Conservation (phyloP, 2,113 vertebrate genomes). For the Mastomys coucha region DNA sequence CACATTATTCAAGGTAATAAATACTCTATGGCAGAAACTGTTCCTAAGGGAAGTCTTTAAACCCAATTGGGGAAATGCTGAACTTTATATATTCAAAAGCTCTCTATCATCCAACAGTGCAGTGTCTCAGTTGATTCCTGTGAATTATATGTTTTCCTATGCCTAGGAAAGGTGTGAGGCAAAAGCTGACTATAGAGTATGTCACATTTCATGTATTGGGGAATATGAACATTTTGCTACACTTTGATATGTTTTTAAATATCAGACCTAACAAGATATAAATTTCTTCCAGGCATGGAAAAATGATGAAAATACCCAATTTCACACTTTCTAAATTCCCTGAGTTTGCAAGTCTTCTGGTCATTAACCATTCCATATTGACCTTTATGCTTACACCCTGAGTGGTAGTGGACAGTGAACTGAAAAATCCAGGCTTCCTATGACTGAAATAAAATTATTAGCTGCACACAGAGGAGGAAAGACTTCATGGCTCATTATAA, state of each 20-base stretch:
- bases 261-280: conserved; percentile 43
- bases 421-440: conserved; percentile 53
- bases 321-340: conserved; percentile 49
- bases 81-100: conserved; percentile 77
- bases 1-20: conserved; percentile 79
- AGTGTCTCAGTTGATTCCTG: conserved; percentile 37
- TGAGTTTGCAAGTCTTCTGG: conserved; percentile 57
- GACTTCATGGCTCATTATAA: neutral
- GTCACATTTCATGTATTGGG: conserved; percentile 29
- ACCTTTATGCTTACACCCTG: conserved; percentile 65
- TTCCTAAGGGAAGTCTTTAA: conserved; percentile 70
- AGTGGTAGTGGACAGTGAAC: conserved; percentile 60
- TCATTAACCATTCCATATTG: conserved; percentile 62
- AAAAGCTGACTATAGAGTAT: conserved; percentile 38
- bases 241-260: conserved; percentile 57
- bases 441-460: conserved; percentile 69
- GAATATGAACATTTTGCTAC: conserved; percentile 62
- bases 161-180: conserved; percentile 7
- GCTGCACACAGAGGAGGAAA: neutral
- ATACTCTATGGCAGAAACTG: conserved; percentile 66
- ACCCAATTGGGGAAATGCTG: conserved; percentile 72
- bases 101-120: conserved; percentile 62
- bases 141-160: conserved; percentile 67
- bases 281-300: conserved; percentile 1
- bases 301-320: conserved; percentile 67